Evolutionary conservation across 1,140 invertebrate species (phyloP), one percentile per base, ranked within the genome.

Genomic region (Anastrepha ludens): DNA sequence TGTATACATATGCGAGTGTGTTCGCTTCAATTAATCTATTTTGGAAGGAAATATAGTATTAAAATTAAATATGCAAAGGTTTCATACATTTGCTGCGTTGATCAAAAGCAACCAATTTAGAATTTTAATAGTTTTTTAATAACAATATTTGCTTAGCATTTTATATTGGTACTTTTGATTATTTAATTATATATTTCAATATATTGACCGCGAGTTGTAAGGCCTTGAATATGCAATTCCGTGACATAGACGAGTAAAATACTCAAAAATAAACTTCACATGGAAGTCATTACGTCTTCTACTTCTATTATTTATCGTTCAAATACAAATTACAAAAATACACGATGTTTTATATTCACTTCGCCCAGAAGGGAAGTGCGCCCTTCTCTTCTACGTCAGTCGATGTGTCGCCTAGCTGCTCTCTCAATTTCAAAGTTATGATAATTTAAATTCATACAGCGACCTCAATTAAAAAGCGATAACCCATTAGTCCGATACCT

Each of bases 51-150:
- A n/a, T 64, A 29, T 64, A 8, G n/a, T 64, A 20, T 64, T 64
- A 39, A 41, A 41, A 39, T 29, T 29, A 29, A 39, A 2, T 67
- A 67, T 29, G 29, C 64, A 67, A 55, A 55, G 50, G 50, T 9
- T 5, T 39, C 29, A 39, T 3, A 11, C 64, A 67, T 67, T 29
- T 67, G 29, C 5, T 20, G 11, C 6, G 62, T 20, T 64, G 62
- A 64, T 20, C 20, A 64, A 64, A 6, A 20, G 9, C 5, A 1
- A 64, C 5, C n/a, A 2, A 64, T 20, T 20, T 17, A 7, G 62
- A 64, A 64, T 64, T 64, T 64, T 64, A 64, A 64, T 20, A n/a
- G 62, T 64, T 62, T 64, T 20, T 64, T 20, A 64, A 64, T 20
- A 20, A 64, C 20, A 29, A 20, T 64, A 20, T 64, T 20, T 64